Base-by-base conservation (phyloP, 2,113 vertebrate genomes). In the Ailurus styani region DNA sequence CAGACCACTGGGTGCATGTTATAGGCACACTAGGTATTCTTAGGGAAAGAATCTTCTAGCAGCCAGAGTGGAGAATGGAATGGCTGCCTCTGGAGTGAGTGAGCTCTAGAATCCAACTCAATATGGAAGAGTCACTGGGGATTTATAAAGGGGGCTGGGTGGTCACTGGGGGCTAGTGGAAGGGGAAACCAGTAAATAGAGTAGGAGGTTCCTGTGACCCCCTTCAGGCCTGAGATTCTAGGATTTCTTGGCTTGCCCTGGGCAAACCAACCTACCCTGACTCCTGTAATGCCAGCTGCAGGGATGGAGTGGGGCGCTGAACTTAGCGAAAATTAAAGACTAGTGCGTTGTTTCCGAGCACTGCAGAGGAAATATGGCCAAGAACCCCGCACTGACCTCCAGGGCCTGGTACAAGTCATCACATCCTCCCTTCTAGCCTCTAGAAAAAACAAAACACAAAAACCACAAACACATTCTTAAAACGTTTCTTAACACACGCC, bases 401-500 rank as follows among this genome's bases (percentile, higher is more conserved):
- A 47, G 60, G 60, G 88, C 31, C 64, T 34, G 1, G 17, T 75
- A 34, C 92, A 50, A 92, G 42, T 31, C 93, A 84, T 34, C 40
- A 72, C 70, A 87, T 47, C 66, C 57, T 94, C 27, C 70, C 45
- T 15, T 15, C 20, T 50, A 45, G 81, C 88, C 62, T 83, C 90
- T 42, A 87, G 79, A 42, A 94, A 95, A 95, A 96, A 88, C 92
- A 93, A 94, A 73, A 54, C 70, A 86, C 37, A 47, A 57, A 94
- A 86, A 68, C 45, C 66, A 42, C 62, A 72, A 40, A 75, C 45
- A 75, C 12, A 55, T 54, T 72, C 72, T 40, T 4, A 72, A 89
- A 66, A 82, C 29, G 1, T 66, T 57, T 70, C 50, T 94, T 62
- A 75, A 87, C 0, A 12, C 45, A 79, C 98, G 98, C 97, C 97